Evolutionary conservation across 1,140 invertebrate species (phyloP).

Genomic region (Pogonognathellus flavescens): DNA sequence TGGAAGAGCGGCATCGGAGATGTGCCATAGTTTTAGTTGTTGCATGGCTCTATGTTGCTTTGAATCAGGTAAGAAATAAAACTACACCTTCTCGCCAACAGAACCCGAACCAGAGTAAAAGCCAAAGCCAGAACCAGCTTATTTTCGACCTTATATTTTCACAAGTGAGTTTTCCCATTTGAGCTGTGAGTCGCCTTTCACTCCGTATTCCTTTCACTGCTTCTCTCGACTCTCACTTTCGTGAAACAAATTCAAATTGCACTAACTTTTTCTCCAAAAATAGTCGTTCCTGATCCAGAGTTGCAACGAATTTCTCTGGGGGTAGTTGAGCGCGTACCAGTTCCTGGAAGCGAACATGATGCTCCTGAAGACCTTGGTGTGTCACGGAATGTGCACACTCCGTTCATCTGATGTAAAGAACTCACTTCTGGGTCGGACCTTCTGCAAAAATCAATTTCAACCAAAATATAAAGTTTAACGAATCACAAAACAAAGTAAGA

Average conservation of each 20-base stretch:
- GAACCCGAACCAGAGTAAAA: no score
- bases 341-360: conserved; percentile 59
- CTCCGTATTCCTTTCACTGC: conserved; percentile 22
- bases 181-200: background rate
- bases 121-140: no score
- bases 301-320: conserved; percentile 66
- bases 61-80: no score
- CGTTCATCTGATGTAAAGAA: conserved; percentile 67
- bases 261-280: conserved; percentile 67
- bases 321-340: conserved; percentile 58
- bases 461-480: conserved; percentile 27
- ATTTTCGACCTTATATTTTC: no score
- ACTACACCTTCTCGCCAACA: no score
- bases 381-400: conserved; percentile 64
- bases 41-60: no score
- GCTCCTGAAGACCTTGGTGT: conserved; percentile 66
- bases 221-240: conserved; percentile 5
- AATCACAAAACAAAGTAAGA: conserved; percentile 12
- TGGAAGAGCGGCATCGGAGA: no score
- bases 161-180: conserved; percentile 26
- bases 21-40: no score
- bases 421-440: conserved; percentile 67
- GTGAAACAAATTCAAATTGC: conserved; percentile 63
- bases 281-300: conserved; percentile 55
- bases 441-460: conserved; percentile 52